phyloP scores from a whole-genome alignment of 2,888 invertebrate genomes.

The Bombyx huttoni region DNA sequence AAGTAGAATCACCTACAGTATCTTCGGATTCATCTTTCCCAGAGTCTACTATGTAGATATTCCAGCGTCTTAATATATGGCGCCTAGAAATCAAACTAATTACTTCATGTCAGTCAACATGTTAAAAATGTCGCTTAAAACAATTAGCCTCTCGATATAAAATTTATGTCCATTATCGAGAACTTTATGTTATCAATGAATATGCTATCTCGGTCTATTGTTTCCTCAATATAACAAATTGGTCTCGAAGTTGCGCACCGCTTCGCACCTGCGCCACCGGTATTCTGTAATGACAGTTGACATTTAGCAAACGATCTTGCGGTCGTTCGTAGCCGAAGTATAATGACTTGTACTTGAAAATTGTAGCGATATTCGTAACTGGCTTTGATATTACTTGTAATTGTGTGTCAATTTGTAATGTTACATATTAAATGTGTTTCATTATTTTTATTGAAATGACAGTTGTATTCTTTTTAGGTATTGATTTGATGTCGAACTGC shows the following conservation, averaged over 20 bases:
- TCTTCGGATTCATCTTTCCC: too few species aligned
- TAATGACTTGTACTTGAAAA: not conserved
- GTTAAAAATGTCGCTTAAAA: too few species aligned
- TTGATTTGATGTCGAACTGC: not conserved
- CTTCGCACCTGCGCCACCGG: constrained; percentile 9
- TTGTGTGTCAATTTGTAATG: not conserved
- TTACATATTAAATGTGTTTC: constrained; percentile 2
- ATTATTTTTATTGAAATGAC: not conserved
- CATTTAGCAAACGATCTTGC: constrained; percentile 9
- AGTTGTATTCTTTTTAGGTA: not conserved
- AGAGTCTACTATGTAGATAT: too few species aligned
- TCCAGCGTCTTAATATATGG: too few species aligned
- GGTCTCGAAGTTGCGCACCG: constrained; percentile 13
- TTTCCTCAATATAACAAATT: constrained; percentile 40
- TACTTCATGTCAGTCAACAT: too few species aligned
- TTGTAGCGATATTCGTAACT: not conserved
- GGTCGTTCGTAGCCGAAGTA: constrained; percentile 1
- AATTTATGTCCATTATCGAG: not conserved
- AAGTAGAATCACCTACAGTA: too few species aligned
- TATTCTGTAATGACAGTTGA: constrained; percentile 8
- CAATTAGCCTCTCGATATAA: not conserved
- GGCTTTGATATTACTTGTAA: not conserved
- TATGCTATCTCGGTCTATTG: constrained; percentile 26
- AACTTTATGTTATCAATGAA: constrained; percentile 33
- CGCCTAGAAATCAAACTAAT: too few species aligned